A percentile compares a stretch with the other conserved stretches of the same genome.
Evolutionary conservation across 2,113 vertebrate genomes (phyloP).

Genomic region (Tricholaema leucomelas): DNA sequence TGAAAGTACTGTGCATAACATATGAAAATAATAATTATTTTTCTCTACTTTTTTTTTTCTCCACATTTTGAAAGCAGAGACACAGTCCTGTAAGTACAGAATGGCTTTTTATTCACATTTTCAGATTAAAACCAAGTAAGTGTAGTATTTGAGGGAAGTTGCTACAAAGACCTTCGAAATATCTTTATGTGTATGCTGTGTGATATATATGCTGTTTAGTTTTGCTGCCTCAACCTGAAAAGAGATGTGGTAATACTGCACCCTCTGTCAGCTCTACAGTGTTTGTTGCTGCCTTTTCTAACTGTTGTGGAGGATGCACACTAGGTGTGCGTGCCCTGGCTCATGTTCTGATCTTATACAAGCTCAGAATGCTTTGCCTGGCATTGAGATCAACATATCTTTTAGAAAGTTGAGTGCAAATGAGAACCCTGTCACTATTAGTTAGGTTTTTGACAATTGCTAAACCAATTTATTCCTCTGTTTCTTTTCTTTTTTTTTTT

Average conservation of each 20-base stretch:
- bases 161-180: background rate
- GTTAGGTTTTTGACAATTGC: background rate
- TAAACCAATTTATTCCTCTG: background rate
- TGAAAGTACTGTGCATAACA: background rate
- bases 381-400: background rate
- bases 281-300: background rate
- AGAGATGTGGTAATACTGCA: background rate
- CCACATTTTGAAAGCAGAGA: constrained; percentile 72
- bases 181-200: background rate
- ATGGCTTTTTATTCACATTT: constrained; percentile 54
- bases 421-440: background rate
- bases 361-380: background rate
- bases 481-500: constrained; percentile 24
- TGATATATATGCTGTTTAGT: background rate
- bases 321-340: background rate
- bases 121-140: background rate
- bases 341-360: background rate
- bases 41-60: background rate
- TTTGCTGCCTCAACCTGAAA: background rate
- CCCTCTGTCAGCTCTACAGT: background rate
- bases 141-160: background rate
- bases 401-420: background rate
- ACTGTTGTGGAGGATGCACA: background rate
- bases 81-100: constrained; percentile 81
- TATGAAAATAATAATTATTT: constrained; percentile 22